phyloP scores from a whole-genome alignment of 2,888 invertebrate genomes.

The Tipula vernalis region DNA sequence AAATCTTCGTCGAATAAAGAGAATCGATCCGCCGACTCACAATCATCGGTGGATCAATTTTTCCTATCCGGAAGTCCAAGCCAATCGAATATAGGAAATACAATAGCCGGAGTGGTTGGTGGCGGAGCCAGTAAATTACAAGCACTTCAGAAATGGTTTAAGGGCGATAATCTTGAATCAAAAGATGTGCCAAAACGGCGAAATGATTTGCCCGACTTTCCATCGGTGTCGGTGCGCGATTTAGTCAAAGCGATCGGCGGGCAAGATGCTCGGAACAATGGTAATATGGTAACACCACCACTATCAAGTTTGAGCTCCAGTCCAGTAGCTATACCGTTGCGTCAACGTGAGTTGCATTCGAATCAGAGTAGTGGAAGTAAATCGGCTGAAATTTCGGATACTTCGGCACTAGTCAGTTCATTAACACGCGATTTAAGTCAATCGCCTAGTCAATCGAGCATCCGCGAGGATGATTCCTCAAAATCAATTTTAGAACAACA shows the following conservation, averaged over 20 bases:
- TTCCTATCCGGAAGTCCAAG: conserved; percentile 19
- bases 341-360: conserved; percentile 21
- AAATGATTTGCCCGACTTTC: conserved; percentile 36
- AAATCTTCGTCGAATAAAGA: background rate
- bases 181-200: conserved; percentile 16
- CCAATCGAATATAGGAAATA: conserved; percentile 30
- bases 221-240: conserved; percentile 50
- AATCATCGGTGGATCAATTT: background rate
- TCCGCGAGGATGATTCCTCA: conserved; percentile 20
- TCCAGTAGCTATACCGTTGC: conserved; percentile 45
- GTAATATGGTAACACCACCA: conserved; percentile 60
- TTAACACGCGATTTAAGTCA: conserved; percentile 48
- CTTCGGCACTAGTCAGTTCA: conserved; percentile 47
- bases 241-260: conserved; percentile 56
- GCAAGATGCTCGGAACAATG: conserved; percentile 59
- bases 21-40: background rate
- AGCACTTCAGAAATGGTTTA: conserved; percentile 36
- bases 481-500: conserved; percentile 25
- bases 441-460: conserved; percentile 38
- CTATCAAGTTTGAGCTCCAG: conserved; percentile 44
- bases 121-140: conserved; percentile 35
- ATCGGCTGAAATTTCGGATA: conserved; percentile 38
- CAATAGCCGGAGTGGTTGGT: conserved; percentile 35
- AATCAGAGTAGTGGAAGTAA: conserved; percentile 23
- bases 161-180: conserved; percentile 31